phyloP scores from a whole-genome alignment of 2,113 vertebrate genomes.

The Oncorhynchus gorbuscha region DNA sequence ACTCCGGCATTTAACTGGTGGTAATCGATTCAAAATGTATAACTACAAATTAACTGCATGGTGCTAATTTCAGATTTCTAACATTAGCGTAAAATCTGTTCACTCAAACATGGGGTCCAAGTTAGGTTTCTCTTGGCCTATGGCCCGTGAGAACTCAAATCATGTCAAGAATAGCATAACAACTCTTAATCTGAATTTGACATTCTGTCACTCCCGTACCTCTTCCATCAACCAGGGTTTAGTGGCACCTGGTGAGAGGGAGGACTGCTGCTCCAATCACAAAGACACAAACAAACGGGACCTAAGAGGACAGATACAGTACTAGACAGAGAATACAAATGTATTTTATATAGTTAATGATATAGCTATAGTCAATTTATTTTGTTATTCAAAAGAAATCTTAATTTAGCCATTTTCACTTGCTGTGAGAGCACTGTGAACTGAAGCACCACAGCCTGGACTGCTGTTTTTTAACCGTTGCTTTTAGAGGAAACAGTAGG shows the following conservation, averaged over 20 bases:
- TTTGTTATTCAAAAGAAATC: too few species aligned
- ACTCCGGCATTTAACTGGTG: constrained; percentile 51
- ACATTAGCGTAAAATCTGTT: constrained; percentile 41
- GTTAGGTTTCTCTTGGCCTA: background rate
- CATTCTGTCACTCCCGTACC: background rate
- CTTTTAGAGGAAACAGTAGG: background rate
- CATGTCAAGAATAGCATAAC: background rate
- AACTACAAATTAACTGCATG: constrained; percentile 41
- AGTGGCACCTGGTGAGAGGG: background rate
- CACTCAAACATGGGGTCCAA: too few species aligned
- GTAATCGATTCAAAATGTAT: constrained; percentile 49
- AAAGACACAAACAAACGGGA: background rate
- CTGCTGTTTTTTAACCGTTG: background rate
- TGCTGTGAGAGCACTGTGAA: constrained; percentile 53
- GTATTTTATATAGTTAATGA: background rate
- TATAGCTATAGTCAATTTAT: too few species aligned
- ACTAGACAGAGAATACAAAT: background rate
- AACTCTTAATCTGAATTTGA: background rate
- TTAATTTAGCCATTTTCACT: background rate
- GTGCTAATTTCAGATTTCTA: constrained; percentile 64
- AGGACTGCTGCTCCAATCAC: background rate
- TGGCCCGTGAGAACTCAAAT: too few species aligned
- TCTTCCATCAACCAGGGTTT: background rate
- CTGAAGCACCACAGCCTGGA: constrained; percentile 32
- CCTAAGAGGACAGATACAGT: background rate